Evolutionary conservation across 2,113 vertebrate genomes (phyloP).

Genomic region (Salminus brasiliensis): DNA sequence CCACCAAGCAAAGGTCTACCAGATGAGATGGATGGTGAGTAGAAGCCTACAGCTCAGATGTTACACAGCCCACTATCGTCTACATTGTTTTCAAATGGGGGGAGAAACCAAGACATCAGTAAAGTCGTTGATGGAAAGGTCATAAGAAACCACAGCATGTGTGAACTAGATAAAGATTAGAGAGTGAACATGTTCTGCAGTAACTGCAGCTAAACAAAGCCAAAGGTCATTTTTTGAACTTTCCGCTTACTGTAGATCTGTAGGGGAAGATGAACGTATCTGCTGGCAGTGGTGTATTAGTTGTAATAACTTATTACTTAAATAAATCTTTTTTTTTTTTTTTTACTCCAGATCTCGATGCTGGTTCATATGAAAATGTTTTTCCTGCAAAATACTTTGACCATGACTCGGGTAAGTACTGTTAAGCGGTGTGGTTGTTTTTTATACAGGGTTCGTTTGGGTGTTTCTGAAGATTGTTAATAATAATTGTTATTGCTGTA

Average conservation of each 20-base stretch:
- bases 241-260: background rate
- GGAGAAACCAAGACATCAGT: background rate
- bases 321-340: background rate
- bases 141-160: slow-evolving; percentile 32
- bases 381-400: slow-evolving; percentile 14
- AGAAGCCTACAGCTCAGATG: background rate
- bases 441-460: no score
- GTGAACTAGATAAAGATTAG: slow-evolving; percentile 13
- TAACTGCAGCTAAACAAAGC: background rate
- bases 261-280: background rate
- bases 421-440: background rate
- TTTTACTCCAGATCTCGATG: background rate
- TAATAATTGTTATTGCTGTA: no score
- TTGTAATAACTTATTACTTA: no score
- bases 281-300: background rate
- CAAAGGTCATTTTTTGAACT: slow-evolving; percentile 3
- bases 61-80: background rate
- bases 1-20: background rate
- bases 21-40: slow-evolving; percentile 15
- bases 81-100: slow-evolving; percentile 16
- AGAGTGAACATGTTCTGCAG: background rate
- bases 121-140: slow-evolving; percentile 15
- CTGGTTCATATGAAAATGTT: slow-evolving; percentile 40
- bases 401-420: slow-evolving; percentile 44
- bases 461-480: no score